phyloP scores from a whole-genome alignment of 2,113 vertebrate species.

The Pyxicephalus adspersus region DNA sequence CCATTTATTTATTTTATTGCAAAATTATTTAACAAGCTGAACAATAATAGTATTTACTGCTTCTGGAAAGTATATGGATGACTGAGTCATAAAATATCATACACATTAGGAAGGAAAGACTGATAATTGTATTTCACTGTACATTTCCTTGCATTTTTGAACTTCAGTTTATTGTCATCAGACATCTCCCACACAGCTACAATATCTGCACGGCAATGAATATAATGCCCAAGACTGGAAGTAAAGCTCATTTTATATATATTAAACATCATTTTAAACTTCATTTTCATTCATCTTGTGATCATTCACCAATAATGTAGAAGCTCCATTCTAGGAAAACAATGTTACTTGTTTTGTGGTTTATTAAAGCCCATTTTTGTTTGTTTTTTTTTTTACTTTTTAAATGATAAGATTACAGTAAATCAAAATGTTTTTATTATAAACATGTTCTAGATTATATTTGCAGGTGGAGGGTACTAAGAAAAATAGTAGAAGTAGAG shows the following conservation, averaged over 20 bases:
- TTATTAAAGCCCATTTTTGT: no score
- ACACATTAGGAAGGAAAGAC: not conserved
- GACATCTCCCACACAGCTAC: slow-evolving; percentile 26
- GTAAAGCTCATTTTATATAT: not conserved
- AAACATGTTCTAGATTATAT: no score
- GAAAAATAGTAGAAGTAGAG: no score
- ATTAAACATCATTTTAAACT: not conserved
- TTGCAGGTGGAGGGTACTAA: no score
- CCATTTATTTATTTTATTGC: not conserved
- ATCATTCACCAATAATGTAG: no score
- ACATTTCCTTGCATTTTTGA: slow-evolving; percentile 33
- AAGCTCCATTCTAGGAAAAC: no score
- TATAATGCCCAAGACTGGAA: not conserved
- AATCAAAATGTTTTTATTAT: no score
- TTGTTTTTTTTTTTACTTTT: no score
- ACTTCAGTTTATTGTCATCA: slow-evolving; percentile 19
- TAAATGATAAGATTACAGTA: no score
- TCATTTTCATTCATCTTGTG: no score
- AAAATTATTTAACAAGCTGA: slow-evolving; percentile 9
- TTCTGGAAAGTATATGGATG: not conserved
- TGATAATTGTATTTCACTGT: slow-evolving; percentile 1
- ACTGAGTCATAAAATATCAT: slow-evolving; percentile 2
- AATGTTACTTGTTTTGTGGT: no score
- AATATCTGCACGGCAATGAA: not conserved
- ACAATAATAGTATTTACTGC: slow-evolving; percentile 8